phyloP scores from a whole-genome alignment of 2,888 invertebrate genomes.

The Eristalinus aeneus region DNA sequence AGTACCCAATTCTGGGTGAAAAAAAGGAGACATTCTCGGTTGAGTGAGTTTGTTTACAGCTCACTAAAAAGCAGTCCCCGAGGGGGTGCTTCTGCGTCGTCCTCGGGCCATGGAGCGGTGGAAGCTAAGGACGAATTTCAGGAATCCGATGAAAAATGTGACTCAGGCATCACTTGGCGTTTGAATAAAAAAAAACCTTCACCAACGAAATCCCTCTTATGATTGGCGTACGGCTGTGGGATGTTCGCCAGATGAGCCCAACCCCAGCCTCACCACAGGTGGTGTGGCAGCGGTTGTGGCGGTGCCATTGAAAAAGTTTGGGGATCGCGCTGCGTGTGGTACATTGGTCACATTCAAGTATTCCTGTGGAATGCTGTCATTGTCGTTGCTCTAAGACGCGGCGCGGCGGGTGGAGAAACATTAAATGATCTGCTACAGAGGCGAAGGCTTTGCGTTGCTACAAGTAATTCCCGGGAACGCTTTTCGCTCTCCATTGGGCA shows the following conservation, averaged over 20 bases:
- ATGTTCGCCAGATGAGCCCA: conserved; percentile 9
- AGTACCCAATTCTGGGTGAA: conserved; percentile 22
- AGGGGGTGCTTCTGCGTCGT: conserved; percentile 24
- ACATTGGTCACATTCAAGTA: conserved; percentile 36
- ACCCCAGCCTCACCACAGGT: conserved; percentile 30
- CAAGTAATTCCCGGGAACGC: conserved; percentile 33
- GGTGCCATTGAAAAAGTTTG: conserved; percentile 15
- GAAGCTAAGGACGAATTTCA: conserved; percentile 21
- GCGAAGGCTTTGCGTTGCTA: conserved; percentile 36
- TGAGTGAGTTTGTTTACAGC: conserved; percentile 65
- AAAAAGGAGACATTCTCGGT: conserved; percentile 47
- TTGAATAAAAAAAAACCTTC: conserved; percentile 26
- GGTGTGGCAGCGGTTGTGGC: conserved; percentile 12
- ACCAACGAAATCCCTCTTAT: conserved; percentile 20
- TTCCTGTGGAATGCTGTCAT: conserved; percentile 28
- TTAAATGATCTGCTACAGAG: conserved; percentile 60
- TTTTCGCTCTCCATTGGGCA: conserved; percentile 24
- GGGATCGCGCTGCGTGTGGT: not conserved
- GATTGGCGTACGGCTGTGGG: conserved; percentile 21
- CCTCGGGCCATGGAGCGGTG: conserved; percentile 1
- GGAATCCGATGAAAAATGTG: conserved; percentile 63
- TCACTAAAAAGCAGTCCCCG: conserved; percentile 48
- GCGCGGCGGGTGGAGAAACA: not conserved
- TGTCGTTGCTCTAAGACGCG: conserved; percentile 14
- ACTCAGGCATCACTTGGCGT: conserved; percentile 56